Evolutionary conservation across 2,113 vertebrate species (phyloP).

Genomic region (Festucalex cinctus): DNA sequence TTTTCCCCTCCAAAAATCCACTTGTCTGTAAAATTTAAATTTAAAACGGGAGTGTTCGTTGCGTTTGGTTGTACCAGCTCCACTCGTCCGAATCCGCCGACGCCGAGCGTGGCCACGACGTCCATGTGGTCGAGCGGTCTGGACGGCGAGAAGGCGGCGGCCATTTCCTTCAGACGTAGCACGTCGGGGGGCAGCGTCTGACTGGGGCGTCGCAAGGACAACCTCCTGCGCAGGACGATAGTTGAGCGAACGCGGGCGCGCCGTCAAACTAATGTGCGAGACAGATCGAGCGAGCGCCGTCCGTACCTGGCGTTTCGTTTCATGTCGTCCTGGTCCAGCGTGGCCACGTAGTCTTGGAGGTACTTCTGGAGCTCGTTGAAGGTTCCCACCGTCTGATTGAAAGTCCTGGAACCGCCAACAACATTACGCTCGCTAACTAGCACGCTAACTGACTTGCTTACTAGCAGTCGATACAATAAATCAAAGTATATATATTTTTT

Average conservation of each 20-base stretch:
- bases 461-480: too few relatives aligned
- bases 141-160: conserved; percentile 72
- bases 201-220: background rate
- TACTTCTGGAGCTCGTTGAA: conserved; percentile 87
- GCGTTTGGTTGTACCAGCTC: conserved; percentile 76
- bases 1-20: conserved; percentile 49
- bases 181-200: conserved; percentile 33
- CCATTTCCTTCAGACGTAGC: conserved; percentile 77
- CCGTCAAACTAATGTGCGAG: too few relatives aligned
- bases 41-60: too few relatives aligned
- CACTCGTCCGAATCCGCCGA: conserved; percentile 92
- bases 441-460: too few relatives aligned
- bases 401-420: conserved; percentile 71
- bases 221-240: background rate
- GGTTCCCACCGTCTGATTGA: conserved; percentile 90
- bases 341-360: conserved; percentile 85
- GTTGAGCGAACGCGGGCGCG: too few relatives aligned
- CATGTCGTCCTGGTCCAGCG: conserved; percentile 79
- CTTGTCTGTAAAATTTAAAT: too few relatives aligned
- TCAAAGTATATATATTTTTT: too few relatives aligned
- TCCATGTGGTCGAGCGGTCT: conserved; percentile 83
- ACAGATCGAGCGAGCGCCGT: background rate
- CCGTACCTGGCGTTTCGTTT: conserved; percentile 79
- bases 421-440: too few relatives aligned
- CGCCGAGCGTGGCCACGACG: conserved; percentile 85